Evolutionary conservation across 1,140 invertebrate species (phyloP).

Genomic region (Galendromus occidentalis): DNA sequence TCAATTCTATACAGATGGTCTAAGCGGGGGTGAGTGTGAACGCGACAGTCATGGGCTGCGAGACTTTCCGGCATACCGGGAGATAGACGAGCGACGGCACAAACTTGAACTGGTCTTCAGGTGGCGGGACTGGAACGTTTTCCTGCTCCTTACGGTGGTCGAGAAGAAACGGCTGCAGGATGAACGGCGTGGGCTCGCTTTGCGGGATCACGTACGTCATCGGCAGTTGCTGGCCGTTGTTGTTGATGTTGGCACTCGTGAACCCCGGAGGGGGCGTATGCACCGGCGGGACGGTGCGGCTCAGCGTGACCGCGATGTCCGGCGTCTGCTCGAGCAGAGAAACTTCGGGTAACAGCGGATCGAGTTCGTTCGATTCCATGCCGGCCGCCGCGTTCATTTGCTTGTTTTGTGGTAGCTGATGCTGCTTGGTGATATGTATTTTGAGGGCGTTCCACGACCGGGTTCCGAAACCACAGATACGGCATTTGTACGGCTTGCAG

Average conservation of each 20-base stretch:
- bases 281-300: neutral
- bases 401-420: conserved; percentile 21
- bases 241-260: conserved; percentile 10
- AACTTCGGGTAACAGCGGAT: conserved; percentile 17
- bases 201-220: conserved; percentile 26
- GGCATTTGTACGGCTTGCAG: conserved; percentile 33
- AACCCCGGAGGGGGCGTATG: conserved; percentile 1
- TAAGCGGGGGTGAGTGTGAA: conserved; percentile 74
- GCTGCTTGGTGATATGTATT: conserved; percentile 36
- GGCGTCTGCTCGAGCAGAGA: conserved; percentile 14
- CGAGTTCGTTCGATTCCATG: conserved; percentile 20
- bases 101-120: conserved; percentile 27
- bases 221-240: conserved; percentile 19
- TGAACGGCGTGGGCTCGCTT: conserved; percentile 27
- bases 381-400: conserved; percentile 20
- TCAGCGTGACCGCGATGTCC: neutral
- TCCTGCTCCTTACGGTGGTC: conserved; percentile 34
- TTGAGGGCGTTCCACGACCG: conserved; percentile 40
- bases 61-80: conserved; percentile 62
- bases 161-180: conserved; percentile 69
- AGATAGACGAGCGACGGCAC: conserved; percentile 74
- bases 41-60: conserved; percentile 56
- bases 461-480: conserved; percentile 43
- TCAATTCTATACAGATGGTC: conserved; percentile 14
- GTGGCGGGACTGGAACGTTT: neutral